Base-by-base conservation (phyloP, 2,113 vertebrate genomes). In the Zapornia atra region DNA sequence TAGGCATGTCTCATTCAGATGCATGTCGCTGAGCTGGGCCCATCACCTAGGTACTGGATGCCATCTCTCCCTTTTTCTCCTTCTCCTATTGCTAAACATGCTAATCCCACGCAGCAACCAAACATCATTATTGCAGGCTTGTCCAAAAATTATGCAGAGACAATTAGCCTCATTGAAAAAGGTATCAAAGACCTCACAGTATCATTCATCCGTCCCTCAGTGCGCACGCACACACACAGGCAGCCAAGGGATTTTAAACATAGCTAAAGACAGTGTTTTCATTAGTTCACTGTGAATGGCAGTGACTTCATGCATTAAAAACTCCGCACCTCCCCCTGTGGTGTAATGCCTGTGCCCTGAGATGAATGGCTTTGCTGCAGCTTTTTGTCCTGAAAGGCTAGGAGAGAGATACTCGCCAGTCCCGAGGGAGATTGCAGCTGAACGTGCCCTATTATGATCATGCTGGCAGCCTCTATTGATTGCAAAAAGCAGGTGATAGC, bases 231-330 rank as follows among this genome's bases (percentile, higher is more conserved):
- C 84, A 90, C 93, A 90, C 89, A 77, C 2, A 96, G 88, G 93
- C 90, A 93, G 88, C 82, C 82, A 40, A 86, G 57, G 90, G 95
- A 96, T 96, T 96, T 96, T 81, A 93, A 88, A 94, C 80, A 36
- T n/a, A 86, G 90, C 96, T 82, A 61, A 96, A 93, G 90, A 95
- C 95, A 86, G 96, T 93, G 94, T 96, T 95, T 96, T 95, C 92
- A 95, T 95, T 92, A 90, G 76, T 90, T 56, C 11, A 0, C 40
- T 88, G 60, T 88, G 96, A 97, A 95, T 95, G 90, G 90, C 88
- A 90, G 96, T 97, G 96, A 96, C 96, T 96, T 97, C 96, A 96
- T 96, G 94, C 95, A 96, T 86, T 96, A 96, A 94, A 92, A 96
- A 84, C 96, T 88, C 88, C 0, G 76, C 93, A 93, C 91, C 92